Evolutionary conservation across 2,113 vertebrate genomes (phyloP).

Genomic region (Euleptes europaea): DNA sequence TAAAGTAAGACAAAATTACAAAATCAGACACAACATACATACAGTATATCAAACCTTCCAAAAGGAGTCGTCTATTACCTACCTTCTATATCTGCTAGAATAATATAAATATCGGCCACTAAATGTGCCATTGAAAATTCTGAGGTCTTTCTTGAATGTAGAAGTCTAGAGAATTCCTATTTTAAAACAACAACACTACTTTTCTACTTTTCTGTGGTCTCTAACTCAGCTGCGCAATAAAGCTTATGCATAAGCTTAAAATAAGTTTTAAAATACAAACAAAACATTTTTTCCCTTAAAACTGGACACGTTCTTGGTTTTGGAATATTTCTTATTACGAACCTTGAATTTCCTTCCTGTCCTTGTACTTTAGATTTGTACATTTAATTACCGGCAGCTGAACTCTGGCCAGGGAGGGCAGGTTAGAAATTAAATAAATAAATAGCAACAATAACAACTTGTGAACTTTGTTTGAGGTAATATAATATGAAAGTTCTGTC

Average conservation of each 20-base stretch:
- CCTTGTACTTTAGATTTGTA: background rate
- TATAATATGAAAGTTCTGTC: background rate
- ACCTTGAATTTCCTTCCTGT: background rate
- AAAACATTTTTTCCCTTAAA: background rate
- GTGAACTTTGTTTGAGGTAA: background rate
- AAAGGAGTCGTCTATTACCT: too few species aligned
- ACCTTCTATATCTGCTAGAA: too few species aligned
- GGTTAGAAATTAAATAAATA: too few species aligned
- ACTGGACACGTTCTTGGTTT: background rate
- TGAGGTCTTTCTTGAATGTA: background rate
- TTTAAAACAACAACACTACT: background rate
- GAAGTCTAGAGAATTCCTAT: background rate
- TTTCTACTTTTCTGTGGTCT: background rate
- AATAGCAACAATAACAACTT: too few species aligned
- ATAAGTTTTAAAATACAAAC: background rate
- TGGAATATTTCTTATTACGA: background rate
- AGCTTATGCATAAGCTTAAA: background rate
- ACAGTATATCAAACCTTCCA: too few species aligned
- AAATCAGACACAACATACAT: too few species aligned
- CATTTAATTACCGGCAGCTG: background rate
- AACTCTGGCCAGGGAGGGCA: too few species aligned
- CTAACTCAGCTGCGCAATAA: background rate
- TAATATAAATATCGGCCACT: too few species aligned
- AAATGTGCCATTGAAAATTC: background rate
- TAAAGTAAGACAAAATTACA: too few species aligned